Conservation (phyloP, 1,140 invertebrate genomes). For the Yoshiicerus persimilis region DNA sequence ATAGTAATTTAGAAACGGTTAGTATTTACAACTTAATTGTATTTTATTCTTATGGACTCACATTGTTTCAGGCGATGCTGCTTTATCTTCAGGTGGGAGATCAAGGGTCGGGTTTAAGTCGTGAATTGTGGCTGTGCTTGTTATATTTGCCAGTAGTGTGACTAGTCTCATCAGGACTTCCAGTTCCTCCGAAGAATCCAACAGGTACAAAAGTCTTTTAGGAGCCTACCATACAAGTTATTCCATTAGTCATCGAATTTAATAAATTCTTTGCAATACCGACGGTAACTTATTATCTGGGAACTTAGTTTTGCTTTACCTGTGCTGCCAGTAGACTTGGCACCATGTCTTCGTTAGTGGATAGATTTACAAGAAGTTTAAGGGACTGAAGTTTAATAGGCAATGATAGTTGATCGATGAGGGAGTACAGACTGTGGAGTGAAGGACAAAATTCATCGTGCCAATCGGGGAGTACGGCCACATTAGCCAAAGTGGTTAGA, state of each 20-base stretch:
- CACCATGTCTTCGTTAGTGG: conserved; percentile 65
- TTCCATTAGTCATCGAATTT: too few species aligned
- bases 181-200: conserved; percentile 57
- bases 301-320: conserved; percentile 57
- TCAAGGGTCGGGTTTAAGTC: conserved; percentile 56
- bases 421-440: conserved; percentile 54
- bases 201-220: conserved; percentile 56
- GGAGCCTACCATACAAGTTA: conserved; percentile 60
- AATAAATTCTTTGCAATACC: too few species aligned
- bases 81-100: conserved; percentile 61
- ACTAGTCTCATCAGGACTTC: conserved; percentile 60
- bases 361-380: conserved; percentile 67
- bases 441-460: conserved; percentile 56
- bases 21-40: not conserved
- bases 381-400: conserved; percentile 61
- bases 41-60: conserved; percentile 48
- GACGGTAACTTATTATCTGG: too few species aligned
- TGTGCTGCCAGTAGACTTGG: conserved; percentile 65
- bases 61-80: conserved; percentile 64
- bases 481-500: conserved; percentile 58
- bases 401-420: conserved; percentile 54
- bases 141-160: conserved; percentile 61
- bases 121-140: conserved; percentile 54
- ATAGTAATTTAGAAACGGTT: not conserved
- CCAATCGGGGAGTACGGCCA: conserved; percentile 57